These are phyloP conservation scores for Amphilophus citrinellus DNA, from an alignment of 2,113 vertebrate species.

Conservation along the genomic window DNA sequence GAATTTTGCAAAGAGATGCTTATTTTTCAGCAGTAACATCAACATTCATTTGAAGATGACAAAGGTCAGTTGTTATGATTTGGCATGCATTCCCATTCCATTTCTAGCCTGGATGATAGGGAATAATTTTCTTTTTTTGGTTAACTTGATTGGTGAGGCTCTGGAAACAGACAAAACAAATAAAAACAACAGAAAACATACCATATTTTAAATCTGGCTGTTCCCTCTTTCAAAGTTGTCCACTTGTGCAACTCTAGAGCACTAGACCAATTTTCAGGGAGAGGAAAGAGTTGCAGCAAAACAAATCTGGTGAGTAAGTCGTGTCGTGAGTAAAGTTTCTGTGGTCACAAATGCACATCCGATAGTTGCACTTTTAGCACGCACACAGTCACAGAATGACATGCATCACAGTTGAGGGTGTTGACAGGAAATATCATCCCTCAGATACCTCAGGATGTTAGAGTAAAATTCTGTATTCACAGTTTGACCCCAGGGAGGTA, in stretches of 20 bases:
- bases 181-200: too few relatives aligned
- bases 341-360: not conserved
- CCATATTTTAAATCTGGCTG: not conserved
- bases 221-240: not conserved
- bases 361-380: not conserved
- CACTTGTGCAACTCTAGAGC: not conserved
- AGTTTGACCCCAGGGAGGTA: not conserved
- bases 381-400: not conserved
- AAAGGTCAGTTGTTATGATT: not conserved
- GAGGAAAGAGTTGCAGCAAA: not conserved
- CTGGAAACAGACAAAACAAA: not conserved
- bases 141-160: not conserved
- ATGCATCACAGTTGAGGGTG: not conserved
- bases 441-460: not conserved
- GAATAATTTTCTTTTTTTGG: not conserved
- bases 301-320: too few relatives aligned
- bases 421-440: not conserved
- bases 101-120: not conserved
- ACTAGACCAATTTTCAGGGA: fast-evolving
- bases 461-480: too few relatives aligned
- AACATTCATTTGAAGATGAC: too few relatives aligned
- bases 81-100: not conserved
- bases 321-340: too few relatives aligned
- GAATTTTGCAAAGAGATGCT: not conserved
- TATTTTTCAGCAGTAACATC: not conserved